Evolutionary conservation across 1,140 invertebrate genomes (phyloP).

Genomic region (Venturia canescens): DNA sequence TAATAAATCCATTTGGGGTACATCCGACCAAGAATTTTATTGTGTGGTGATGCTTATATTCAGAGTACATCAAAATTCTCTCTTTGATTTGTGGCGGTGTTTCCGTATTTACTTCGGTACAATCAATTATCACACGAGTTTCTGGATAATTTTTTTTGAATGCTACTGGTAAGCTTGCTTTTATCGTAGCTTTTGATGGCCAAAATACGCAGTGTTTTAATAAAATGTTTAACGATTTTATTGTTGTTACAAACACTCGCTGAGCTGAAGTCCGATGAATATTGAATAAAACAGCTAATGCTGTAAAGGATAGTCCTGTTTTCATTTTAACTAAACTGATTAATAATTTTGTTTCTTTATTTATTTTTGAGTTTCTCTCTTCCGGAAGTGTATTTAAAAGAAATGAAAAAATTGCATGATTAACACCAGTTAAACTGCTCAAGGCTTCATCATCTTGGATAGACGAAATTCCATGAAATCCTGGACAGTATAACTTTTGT

Average conservation of each 20-base stretch:
- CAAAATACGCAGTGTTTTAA: conserved; percentile 51
- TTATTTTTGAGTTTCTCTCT: conserved; percentile 14
- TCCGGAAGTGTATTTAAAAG: conserved; percentile 42
- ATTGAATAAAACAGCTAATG: conserved; percentile 44
- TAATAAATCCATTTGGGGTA: conserved; percentile 62
- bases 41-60: conserved; percentile 54
- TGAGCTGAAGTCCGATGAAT: conserved; percentile 45
- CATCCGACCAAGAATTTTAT: conserved; percentile 63
- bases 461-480: conserved; percentile 44
- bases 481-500: conserved; percentile 26
- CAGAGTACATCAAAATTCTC: conserved; percentile 55
- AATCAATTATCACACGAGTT: conserved; percentile 65
- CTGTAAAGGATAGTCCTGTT: conserved; percentile 44
- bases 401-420: neutral
- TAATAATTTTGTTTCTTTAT: conserved; percentile 41
- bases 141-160: conserved; percentile 61
- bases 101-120: conserved; percentile 64
- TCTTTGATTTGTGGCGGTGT: conserved; percentile 48
- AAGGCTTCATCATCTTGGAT: conserved; percentile 41
- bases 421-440: conserved; percentile 45
- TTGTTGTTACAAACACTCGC: conserved; percentile 49
- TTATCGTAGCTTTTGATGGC: conserved; percentile 47
- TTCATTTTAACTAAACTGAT: conserved; percentile 50
- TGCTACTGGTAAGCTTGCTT: conserved; percentile 56
- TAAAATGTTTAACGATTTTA: conserved; percentile 41